phyloP scores from a whole-genome alignment of 2,888 invertebrate genomes.

The Rhagonycha lutea region DNA sequence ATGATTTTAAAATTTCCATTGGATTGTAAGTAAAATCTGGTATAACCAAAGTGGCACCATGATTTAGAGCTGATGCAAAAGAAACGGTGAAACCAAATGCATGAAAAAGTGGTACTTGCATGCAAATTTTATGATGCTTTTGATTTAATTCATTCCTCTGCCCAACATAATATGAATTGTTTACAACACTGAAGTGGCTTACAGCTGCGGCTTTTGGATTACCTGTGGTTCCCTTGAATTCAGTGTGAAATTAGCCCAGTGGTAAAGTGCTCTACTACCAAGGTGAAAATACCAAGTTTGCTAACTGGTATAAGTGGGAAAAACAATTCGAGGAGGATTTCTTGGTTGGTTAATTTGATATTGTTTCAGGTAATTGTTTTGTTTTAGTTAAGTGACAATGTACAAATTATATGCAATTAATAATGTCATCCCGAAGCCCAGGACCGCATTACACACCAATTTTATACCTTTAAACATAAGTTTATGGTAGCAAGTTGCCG shows the following conservation, averaged over 20 bases:
- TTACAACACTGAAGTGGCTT: constrained; percentile 74
- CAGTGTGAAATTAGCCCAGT: background rate
- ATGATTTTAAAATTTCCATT: constrained; percentile 60
- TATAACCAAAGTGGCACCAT: constrained; percentile 66
- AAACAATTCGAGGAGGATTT: too few relatives aligned
- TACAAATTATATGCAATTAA: too few relatives aligned
- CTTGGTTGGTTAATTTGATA: too few relatives aligned
- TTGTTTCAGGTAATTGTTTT: too few relatives aligned
- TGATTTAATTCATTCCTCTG: constrained; percentile 55
- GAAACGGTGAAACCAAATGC: constrained; percentile 75
- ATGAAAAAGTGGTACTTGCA: constrained; percentile 82
- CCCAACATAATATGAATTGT: constrained; percentile 73
- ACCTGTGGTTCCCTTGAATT: constrained; percentile 58
- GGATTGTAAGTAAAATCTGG: constrained; percentile 66
- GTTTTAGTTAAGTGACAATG: too few relatives aligned
- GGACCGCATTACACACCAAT: too few relatives aligned
- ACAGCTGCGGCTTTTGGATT: constrained; percentile 75
- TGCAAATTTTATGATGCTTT: constrained; percentile 60
- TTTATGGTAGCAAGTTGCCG: too few relatives aligned
- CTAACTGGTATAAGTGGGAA: too few relatives aligned
- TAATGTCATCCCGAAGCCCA: too few relatives aligned
- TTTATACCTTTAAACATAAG: too few relatives aligned
- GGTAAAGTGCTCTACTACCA: too few relatives aligned
- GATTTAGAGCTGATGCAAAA: constrained; percentile 61
- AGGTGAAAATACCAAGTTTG: too few relatives aligned